phyloP scores from a whole-genome alignment of 2,797 vertebrate species.

The Acestrorhynchus altus region DNA sequence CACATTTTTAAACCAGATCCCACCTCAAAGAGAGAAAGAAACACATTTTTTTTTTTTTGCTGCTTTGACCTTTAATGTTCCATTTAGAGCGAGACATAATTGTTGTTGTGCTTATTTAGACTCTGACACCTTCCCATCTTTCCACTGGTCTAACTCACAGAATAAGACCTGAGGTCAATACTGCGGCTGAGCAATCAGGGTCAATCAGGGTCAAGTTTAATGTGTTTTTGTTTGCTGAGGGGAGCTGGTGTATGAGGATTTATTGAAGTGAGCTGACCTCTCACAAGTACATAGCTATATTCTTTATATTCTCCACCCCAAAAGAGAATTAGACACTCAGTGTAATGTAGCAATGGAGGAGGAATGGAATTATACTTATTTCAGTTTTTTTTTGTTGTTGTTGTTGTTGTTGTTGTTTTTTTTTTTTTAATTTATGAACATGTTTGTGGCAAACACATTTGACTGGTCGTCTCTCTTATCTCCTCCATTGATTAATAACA shows the following conservation, averaged over 20 bases:
- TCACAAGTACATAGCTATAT: neutral
- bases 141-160: neutral
- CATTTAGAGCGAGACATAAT: neutral
- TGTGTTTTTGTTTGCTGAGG: slow-evolving; percentile 18
- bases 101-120: neutral
- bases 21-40: neutral
- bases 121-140: neutral
- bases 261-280: slow-evolving; percentile 24
- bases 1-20: neutral
- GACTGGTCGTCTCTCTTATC: slow-evolving; percentile 13
- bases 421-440: neutral
- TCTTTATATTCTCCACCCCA: neutral
- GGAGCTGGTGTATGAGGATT: neutral
- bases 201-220: neutral
- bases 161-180: neutral
- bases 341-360: neutral
- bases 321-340: neutral
- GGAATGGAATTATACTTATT: no score
- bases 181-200: neutral
- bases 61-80: neutral
- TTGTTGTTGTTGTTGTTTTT: no score
- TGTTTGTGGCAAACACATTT: neutral
- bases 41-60: neutral
- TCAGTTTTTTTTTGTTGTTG: no score
- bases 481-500: slow-evolving; percentile 31